These are phyloP conservation scores for Neodiprion fabricii DNA, from an alignment of 1,140 invertebrate species.

Conservation along the genomic window DNA sequence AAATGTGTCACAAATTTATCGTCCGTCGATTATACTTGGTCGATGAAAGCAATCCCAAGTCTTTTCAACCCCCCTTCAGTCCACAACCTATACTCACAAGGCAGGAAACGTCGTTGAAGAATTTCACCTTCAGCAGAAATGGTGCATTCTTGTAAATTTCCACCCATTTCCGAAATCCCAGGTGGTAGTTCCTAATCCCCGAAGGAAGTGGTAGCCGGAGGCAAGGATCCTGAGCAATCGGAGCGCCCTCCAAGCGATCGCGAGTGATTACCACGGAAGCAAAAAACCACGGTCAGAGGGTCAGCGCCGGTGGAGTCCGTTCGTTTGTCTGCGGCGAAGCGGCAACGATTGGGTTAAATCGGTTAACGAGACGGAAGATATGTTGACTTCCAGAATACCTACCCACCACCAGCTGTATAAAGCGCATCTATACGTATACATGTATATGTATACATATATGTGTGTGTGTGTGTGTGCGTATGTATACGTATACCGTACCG, in stretches of 20 bases:
- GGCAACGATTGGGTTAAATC: conserved; percentile 1
- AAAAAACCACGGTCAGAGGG: background rate
- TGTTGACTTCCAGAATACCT: conserved; percentile 58
- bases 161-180: too few species aligned
- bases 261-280: background rate
- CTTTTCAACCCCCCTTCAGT: too few species aligned
- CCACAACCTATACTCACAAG: too few species aligned
- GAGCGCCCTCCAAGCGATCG: background rate
- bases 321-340: conserved; percentile 3
- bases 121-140: too few species aligned
- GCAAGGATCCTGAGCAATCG: too few species aligned
- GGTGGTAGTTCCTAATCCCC: too few species aligned
- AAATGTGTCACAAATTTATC: too few species aligned
- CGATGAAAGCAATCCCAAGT: too few species aligned
- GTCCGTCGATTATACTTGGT: too few species aligned
- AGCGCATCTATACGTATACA: conserved; percentile 26
- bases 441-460: background rate
- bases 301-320: background rate
- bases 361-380: conserved; percentile 64
- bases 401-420: conserved; percentile 27
- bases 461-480: conserved; percentile 20
- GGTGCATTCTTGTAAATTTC: too few species aligned
- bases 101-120: too few species aligned
- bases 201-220: too few species aligned
- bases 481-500: conserved; percentile 36